Evolutionary conservation across 2,113 vertebrate species (phyloP), one percentile per base, ranked within the genome.

Genomic region (Melanostigma gelatinosum): DNA sequence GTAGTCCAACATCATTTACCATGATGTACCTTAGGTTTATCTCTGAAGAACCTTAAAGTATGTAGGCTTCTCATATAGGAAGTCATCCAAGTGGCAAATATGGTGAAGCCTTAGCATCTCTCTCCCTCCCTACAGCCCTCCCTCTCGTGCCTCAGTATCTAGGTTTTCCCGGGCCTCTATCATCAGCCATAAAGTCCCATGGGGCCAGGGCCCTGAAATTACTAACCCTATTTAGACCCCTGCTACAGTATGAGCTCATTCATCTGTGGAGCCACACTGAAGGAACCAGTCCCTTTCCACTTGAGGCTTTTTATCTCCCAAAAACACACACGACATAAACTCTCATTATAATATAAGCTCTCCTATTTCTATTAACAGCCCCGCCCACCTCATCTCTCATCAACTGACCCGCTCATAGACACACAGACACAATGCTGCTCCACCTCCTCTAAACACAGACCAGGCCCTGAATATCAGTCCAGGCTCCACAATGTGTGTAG

Each of bases 161-260:
- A 86, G 85, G 83, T 92, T 89, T 88, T 54, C 65, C 68, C 42
- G 10, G 61, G 74, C 88, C 90, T 91, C 85, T 85, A 90, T 65
- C 76, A 88, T 89, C 64, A 81, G 68, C 65, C 75, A 12, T 71
- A 34, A 76, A 87, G 76, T 88, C 87, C 90, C 80, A 16, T 13
- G 29, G 29, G 57, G 27, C 57, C 57, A 61, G 32, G 68, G 88
- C 84, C 80, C 54, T 62, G 38, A 87, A 91, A 91, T 88, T 54
- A 91, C 80, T 77, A 82, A 81, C 86, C 76, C 64, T 81, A 84
- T 87, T 90, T 90, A 90, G 90, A 72, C 58, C 61, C 36, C 55
- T 44, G 86, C 77, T 78, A 68, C 38, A 75, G 69, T 32, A 34
- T 79, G 40, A 78, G 69, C 63, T 79, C 69, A 82, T 79, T 87